Evolutionary conservation across 2,888 invertebrate species (phyloP).

Genomic region (Nemurella pictetii): DNA sequence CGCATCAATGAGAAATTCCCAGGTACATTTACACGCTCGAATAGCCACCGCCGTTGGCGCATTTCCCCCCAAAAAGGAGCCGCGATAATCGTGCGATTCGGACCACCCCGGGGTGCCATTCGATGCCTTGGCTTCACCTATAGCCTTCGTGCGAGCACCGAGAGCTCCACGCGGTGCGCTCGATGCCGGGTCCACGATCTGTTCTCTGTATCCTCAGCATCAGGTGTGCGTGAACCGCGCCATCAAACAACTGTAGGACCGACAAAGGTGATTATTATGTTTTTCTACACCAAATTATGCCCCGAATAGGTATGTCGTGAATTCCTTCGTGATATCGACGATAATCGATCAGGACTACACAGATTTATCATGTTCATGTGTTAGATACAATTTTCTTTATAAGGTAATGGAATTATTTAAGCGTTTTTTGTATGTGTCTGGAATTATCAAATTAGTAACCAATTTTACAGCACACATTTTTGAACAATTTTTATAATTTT

Average conservation of each 20-base stretch:
- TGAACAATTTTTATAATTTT: no score
- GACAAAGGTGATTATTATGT: background rate
- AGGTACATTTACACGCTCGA: background rate
- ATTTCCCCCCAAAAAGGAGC: background rate
- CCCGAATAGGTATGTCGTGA: background rate
- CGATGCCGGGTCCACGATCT: background rate
- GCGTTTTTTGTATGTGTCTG: background rate
- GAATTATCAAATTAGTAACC: background rate
- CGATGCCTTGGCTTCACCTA: no score
- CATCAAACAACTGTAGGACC: background rate
- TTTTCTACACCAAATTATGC: background rate
- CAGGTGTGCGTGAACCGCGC: background rate
- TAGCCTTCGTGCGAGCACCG: no score
- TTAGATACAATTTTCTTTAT: background rate
- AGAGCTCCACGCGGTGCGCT: background rate
- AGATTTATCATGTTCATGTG: background rate
- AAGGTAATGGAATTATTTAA: background rate
- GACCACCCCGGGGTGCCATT: background rate
- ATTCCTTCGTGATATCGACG: background rate
- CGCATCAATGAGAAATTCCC: background rate
- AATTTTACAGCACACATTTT: background rate
- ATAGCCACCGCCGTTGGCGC: background rate
- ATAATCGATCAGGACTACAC: background rate
- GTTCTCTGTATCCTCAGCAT: background rate
- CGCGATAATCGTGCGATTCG: background rate